Evolutionary conservation across 2,113 vertebrate species (phyloP), one percentile per base, ranked within the genome.

Genomic region (Misgurnus mizolepis): DNA sequence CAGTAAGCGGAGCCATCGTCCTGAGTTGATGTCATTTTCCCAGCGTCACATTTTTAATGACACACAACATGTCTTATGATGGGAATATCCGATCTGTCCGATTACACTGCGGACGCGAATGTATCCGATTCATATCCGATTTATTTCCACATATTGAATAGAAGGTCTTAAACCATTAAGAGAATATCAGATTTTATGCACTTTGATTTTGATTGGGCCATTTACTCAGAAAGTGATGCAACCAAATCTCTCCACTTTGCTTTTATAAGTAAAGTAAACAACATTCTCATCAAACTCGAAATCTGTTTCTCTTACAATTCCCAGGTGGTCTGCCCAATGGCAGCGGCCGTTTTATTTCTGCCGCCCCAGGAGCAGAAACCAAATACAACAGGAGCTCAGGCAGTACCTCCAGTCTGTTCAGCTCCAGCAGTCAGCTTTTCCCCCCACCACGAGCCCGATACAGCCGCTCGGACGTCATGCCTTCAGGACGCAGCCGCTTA

Each of bases 391-490:
- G 98, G 85, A 99, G 95, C 0, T 95, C 96, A 0, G 95, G 95
- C 90, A 91, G 92, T 6, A 95, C 96, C 89, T 98, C 98, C 78
- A 98, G 96, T 91, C 96, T 99, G 65, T 99, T 99, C 86, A 98
- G 97, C 65, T 96, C 97, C 85, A 97, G 96, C 95, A 98, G 97
- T 80, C 95, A 98, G 7, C 94, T 99, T 34, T 99, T 99, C 85
- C 96, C 98, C 0, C 97, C 98, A 0, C 98, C 97, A 1, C 95
- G 97, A 47, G 89, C 98, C 91, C 96, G 98, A 88, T 99, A 98
- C 0, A 96, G 96, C 50, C 97, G 98, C 96, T 97, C 98, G 0
- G 98, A 99, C 3, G 97, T 99, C 27, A 99, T 99, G 98, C 98
- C 98, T 5, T 99, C 98, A 0, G 98, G 98, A 34, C 94, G 98